These are phyloP conservation scores for Heptranchias perlo DNA, from an alignment of 2,113 vertebrate genomes.

Conservation along the genomic window DNA sequence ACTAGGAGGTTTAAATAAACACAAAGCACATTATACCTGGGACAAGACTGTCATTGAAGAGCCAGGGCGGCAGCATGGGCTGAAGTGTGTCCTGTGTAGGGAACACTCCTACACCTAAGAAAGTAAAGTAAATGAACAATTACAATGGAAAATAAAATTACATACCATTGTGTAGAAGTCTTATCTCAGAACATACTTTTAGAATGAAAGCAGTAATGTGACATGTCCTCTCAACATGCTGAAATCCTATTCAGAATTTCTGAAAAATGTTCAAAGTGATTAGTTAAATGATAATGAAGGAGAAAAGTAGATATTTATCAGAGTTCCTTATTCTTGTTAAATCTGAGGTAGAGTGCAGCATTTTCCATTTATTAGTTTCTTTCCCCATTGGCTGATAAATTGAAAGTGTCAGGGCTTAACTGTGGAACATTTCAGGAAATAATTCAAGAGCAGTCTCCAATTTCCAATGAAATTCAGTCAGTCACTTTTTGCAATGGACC, in stretches of 20 bases:
- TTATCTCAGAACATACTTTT: background rate
- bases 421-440: background rate
- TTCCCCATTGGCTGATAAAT: background rate
- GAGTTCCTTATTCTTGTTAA: background rate
- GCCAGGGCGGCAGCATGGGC: conserved; percentile 82
- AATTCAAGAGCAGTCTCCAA: background rate
- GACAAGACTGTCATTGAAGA: conserved; percentile 87
- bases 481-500: background rate
- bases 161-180: background rate
- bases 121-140: background rate
- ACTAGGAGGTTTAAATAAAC: background rate
- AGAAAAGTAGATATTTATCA: background rate
- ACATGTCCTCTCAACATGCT: background rate
- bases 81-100: conserved; percentile 84
- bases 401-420: background rate
- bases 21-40: conserved; percentile 69
- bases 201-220: background rate
- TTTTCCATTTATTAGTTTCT: background rate
- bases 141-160: background rate
- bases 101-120: conserved; percentile 78
- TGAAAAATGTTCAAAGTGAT: background rate
- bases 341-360: background rate
- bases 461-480: background rate
- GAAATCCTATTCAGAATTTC: background rate
- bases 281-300: background rate